These are phyloP conservation scores for Scaptomyza montana DNA, from an alignment of 1,140 invertebrate genomes.

Conservation along the genomic window DNA sequence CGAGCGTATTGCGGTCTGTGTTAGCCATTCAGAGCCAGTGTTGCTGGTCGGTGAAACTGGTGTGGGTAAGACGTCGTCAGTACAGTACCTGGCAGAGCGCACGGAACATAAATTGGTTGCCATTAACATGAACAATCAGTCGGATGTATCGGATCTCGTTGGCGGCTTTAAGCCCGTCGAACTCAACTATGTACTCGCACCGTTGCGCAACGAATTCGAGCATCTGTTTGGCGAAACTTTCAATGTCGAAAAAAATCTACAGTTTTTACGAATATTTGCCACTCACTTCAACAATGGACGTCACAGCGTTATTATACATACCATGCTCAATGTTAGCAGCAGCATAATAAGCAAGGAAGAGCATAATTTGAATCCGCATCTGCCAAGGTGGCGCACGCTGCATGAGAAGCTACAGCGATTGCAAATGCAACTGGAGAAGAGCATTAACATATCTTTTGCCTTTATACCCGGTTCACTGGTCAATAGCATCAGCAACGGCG, in stretches of 20 bases:
- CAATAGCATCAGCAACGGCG: constrained; percentile 93
- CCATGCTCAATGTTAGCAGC: constrained; percentile 89
- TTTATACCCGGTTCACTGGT: constrained; percentile 97
- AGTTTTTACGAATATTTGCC: constrained; percentile 92
- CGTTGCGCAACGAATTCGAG: constrained; percentile 93
- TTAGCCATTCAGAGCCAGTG: constrained; percentile 94
- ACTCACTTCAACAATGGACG: constrained; percentile 89
- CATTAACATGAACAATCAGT: constrained; percentile 99
- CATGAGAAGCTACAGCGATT: constrained; percentile 89
- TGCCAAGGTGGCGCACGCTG: constrained; percentile 85
- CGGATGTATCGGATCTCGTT: constrained; percentile 96
- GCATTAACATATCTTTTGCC: constrained; percentile 92
- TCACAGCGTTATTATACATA: constrained; percentile 91
- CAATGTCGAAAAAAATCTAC: constrained; percentile 91
- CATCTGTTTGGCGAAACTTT: constrained; percentile 92
- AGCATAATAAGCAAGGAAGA: constrained; percentile 84
- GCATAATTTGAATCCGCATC: constrained; percentile 42
- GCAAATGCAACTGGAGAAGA: constrained; percentile 87
- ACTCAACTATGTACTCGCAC: constrained; percentile 91
- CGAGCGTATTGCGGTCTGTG: constrained; percentile 93
- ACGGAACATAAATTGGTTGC: constrained; percentile 94
- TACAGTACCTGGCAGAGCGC: constrained; percentile 95
- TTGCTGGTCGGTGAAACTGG: constrained; percentile 99
- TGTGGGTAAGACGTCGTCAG: constrained; percentile 98
- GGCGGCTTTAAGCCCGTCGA: constrained; percentile 99